Base-by-base conservation (phyloP, 2,797 vertebrate genomes). In the Pseudomugil tenellus region DNA sequence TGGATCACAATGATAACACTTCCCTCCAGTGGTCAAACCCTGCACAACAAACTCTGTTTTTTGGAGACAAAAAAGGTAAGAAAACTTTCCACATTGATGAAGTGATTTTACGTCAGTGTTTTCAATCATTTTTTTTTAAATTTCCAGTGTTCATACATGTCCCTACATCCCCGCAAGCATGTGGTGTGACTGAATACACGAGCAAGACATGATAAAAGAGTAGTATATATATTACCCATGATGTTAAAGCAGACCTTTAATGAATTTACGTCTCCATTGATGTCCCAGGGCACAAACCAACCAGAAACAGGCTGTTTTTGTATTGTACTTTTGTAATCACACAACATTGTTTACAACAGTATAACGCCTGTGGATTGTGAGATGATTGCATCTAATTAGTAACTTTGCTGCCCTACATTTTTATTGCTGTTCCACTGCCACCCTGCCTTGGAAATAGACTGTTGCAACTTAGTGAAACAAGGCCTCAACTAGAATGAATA, bases 1-100 rank as follows among this genome's bases (percentile, higher is more conserved):
- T 99, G 93, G 97, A 99, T 94, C 96, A 96, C 94, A 99, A 99
- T 95, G 98, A 99, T 96, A 98, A 99, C 95, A 99, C 97, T 91
- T 99, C 98, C 96, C 97, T 99, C 96, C 97, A 99, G 98, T 99
- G 98, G 98, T 99, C 97, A 91, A 99, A 99, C 94, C 97, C 98
- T 87, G 98, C 98, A 95, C 98, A 99, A 92, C 98, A 99, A 94
- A 99, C 98, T 0, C 95, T 99, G 39, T 99, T 97, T 92, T 99
- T 99, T 16, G 98, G 98, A 74, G 96, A 99, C 93, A 99, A 99
- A 93, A 99, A 99, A 96, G 98, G 98, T 99, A 91, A 96, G 89
- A 81, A 72, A 83, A 78, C 32, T 39, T 76, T 53, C 63, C 0
- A n/a, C n/a, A n/a, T n/a, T n/a, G n/a, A n/a, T n/a, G n/a, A n/a